Conservation (phyloP, 1,140 invertebrate species). For the Zaprionus capensis region DNA sequence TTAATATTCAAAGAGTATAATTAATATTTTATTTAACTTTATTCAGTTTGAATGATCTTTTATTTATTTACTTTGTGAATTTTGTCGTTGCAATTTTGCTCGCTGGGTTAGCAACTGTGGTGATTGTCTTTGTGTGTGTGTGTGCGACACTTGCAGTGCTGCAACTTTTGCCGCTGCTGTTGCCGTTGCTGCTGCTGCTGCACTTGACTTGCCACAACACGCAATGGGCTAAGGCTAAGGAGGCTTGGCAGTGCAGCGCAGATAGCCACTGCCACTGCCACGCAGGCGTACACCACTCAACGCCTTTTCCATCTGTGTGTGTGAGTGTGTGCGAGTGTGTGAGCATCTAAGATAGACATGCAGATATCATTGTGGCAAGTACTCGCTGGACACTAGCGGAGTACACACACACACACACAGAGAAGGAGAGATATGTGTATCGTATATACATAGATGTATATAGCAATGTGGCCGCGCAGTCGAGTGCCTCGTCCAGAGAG, state of each 20-base stretch:
- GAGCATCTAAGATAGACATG: conserved; percentile 82
- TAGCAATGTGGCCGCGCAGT: neutral
- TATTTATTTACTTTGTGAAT: neutral
- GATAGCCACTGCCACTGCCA: conserved; percentile 52
- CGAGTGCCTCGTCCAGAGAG: conserved; percentile 47
- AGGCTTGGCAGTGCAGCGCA: conserved; percentile 61
- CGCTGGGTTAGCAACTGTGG: conserved; percentile 57
- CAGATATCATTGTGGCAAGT: conserved; percentile 83
- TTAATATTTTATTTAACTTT: neutral
- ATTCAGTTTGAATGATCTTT: neutral
- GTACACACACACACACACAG: conserved; percentile 54
- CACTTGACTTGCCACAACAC: conserved; percentile 82
- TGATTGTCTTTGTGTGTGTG: conserved; percentile 28
- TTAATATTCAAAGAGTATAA: neutral
- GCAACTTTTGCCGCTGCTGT: conserved; percentile 14
- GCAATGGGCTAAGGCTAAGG: conserved; percentile 60
- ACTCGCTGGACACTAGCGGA: conserved; percentile 78
- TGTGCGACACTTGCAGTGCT: conserved; percentile 62
- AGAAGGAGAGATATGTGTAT: neutral
- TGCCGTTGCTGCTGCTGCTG: conserved; percentile 46
- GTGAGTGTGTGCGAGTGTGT: conserved; percentile 47
- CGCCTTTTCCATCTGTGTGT: conserved; percentile 58
- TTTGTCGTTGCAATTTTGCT: conserved; percentile 1
- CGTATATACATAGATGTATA: conserved; percentile 50
- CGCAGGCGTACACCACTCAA: conserved; percentile 81